A percentile compares a stretch with the other conserved stretches of the same genome.
These are phyloP conservation scores for Scomber scombrus DNA, from an alignment of 2,113 vertebrate genomes.

Conservation along the genomic window DNA sequence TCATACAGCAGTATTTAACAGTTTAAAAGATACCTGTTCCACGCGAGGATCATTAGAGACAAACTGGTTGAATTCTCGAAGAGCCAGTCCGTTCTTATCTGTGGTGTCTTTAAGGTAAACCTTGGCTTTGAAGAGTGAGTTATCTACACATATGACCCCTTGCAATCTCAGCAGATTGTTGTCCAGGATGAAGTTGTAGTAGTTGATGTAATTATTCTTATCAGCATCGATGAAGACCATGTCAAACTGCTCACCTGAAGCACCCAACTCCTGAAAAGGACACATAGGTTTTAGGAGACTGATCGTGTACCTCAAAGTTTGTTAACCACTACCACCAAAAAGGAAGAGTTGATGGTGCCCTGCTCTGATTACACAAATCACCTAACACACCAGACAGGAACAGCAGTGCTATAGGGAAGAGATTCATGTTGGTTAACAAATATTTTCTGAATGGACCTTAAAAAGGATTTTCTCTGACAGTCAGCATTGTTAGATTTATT, in stretches of 20 bases:
- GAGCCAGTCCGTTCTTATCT: conserved; percentile 84
- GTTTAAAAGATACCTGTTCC: conserved; percentile 82
- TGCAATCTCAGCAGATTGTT: conserved; percentile 85
- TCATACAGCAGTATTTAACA: too few species aligned
- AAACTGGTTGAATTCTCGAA: conserved; percentile 86
- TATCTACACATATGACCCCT: conserved; percentile 87
- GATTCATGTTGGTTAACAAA: background rate
- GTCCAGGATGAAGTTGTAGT: conserved; percentile 89
- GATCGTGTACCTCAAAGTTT: background rate
- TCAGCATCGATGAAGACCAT: conserved; percentile 89
- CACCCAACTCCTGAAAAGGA: conserved; percentile 81
- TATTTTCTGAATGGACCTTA: background rate
- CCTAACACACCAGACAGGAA: background rate
- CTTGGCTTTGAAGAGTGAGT: conserved; percentile 86
- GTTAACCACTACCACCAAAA: background rate
- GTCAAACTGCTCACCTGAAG: conserved; percentile 87
- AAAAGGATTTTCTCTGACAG: background rate
- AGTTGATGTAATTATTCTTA: conserved; percentile 87
- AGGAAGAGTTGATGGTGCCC: background rate
- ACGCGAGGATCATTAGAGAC: conserved; percentile 82
- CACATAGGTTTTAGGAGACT: background rate
- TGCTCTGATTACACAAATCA: conserved; percentile 1
- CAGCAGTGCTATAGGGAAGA: background rate
- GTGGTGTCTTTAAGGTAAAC: conserved; percentile 85
- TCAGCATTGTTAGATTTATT: background rate